Conservation (phyloP, 1,140 invertebrate genomes). For the Meloidogyne floridensis region DNA sequence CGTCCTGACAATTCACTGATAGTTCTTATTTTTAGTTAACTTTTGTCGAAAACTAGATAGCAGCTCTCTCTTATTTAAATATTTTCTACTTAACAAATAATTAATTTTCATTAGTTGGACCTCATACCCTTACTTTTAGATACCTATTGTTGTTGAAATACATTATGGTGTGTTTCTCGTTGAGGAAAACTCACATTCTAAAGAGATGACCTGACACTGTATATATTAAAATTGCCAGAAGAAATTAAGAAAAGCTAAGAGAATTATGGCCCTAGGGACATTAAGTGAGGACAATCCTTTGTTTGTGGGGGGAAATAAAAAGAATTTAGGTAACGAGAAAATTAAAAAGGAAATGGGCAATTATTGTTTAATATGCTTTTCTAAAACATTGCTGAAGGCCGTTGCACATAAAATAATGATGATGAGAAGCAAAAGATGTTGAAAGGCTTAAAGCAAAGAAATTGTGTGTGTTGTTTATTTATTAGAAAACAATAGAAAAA, state of each 20-base stretch:
- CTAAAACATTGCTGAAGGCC: neutral
- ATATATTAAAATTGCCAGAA: neutral
- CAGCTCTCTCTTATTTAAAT: no score
- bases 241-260: neutral
- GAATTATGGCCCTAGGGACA: neutral
- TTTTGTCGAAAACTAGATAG: no score
- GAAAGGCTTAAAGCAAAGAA: neutral
- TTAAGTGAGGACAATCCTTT: neutral
- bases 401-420: neutral
- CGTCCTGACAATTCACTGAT: neutral
- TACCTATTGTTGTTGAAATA: no score
- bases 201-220: neutral
- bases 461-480: no score
- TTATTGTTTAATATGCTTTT: neutral
- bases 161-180: no score
- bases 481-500: no score
- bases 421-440: neutral
- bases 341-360: neutral
- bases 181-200: no score
- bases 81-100: no score
- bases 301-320: neutral
- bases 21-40: no score
- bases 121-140: no score
- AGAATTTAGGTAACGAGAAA: neutral
- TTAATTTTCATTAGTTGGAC: no score